These are phyloP conservation scores for Laspeyria flexula DNA, from an alignment of 2,888 invertebrate genomes.

Conservation along the genomic window DNA sequence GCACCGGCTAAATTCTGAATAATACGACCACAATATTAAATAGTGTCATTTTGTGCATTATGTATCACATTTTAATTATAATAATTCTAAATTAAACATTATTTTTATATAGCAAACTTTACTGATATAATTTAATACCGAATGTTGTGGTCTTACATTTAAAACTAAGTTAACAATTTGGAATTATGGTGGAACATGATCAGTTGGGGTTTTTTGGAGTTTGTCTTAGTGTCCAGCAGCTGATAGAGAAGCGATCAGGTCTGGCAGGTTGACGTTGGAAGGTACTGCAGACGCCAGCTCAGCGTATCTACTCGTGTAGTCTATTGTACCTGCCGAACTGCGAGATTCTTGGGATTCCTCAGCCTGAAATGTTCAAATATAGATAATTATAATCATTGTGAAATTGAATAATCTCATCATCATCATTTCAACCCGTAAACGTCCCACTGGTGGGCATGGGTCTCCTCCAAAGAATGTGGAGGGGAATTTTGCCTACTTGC, in stretches of 20 bases:
- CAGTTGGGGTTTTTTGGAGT: not conserved
- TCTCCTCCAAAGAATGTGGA: too few relatives aligned
- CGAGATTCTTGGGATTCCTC: conserved; percentile 20
- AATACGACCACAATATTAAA: not conserved
- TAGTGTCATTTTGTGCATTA: not conserved
- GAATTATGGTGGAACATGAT: not conserved
- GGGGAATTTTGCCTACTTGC: too few relatives aligned
- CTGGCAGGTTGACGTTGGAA: conserved; percentile 53
- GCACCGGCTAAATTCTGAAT: conserved; percentile 1
- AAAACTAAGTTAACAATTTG: conserved; percentile 2
- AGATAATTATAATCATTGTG: too few relatives aligned
- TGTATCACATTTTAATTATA: not conserved
- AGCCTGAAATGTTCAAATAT: conserved; percentile 46
- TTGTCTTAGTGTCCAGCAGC: conserved; percentile 38
- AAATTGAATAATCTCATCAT: too few relatives aligned
- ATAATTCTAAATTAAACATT: too few relatives aligned
- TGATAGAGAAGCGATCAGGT: conserved; percentile 55
- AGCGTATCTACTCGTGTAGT: conserved; percentile 66
- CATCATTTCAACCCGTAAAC: too few relatives aligned
- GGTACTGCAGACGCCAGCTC: conserved; percentile 68
- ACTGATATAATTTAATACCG: not conserved
- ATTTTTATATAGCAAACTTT: too few relatives aligned
- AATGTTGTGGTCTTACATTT: not conserved
- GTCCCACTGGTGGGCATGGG: too few relatives aligned
- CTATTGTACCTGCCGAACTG: conserved; percentile 21